phyloP scores from a whole-genome alignment of 2,888 invertebrate species.

The Neoscelio sp. region DNA sequence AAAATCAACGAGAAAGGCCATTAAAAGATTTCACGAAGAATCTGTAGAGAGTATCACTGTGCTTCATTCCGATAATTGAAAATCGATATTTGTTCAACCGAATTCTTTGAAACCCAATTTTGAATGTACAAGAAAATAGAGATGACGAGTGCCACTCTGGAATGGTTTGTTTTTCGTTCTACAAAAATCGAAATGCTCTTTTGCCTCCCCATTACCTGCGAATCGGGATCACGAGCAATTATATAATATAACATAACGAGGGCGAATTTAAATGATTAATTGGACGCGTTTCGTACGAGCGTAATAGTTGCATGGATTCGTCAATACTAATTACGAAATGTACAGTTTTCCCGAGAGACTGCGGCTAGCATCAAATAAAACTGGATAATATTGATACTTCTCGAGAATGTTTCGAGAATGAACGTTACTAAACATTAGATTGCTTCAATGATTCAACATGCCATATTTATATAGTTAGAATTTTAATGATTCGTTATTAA shows the following conservation, averaged over 20 bases:
- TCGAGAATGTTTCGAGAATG: too few species aligned
- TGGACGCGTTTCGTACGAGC: background rate
- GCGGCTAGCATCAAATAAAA: constrained; percentile 11
- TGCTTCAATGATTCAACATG: too few species aligned
- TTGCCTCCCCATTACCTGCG: background rate
- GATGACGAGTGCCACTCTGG: background rate
- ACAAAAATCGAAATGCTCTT: background rate
- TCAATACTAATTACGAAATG: constrained; percentile 2
- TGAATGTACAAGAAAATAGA: constrained; percentile 3
- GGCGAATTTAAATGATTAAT: constrained; percentile 7
- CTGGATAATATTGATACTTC: background rate
- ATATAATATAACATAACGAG: background rate
- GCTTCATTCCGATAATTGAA: constrained; percentile 38
- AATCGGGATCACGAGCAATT: background rate
- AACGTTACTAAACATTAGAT: too few species aligned
- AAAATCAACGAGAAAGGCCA: constrained; percentile 41
- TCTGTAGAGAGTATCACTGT: constrained; percentile 23
- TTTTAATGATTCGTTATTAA: too few species aligned
- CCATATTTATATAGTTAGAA: too few species aligned
- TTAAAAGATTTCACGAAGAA: constrained; percentile 39
- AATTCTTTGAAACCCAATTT: constrained; percentile 10
- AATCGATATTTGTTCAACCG: constrained; percentile 44
- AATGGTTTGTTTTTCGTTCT: constrained; percentile 15
- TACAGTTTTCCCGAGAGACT: constrained; percentile 8
- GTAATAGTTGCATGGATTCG: constrained; percentile 1